phyloP scores from a whole-genome alignment of 2,888 invertebrate genomes.

The Sarcophaga subvicina region DNA sequence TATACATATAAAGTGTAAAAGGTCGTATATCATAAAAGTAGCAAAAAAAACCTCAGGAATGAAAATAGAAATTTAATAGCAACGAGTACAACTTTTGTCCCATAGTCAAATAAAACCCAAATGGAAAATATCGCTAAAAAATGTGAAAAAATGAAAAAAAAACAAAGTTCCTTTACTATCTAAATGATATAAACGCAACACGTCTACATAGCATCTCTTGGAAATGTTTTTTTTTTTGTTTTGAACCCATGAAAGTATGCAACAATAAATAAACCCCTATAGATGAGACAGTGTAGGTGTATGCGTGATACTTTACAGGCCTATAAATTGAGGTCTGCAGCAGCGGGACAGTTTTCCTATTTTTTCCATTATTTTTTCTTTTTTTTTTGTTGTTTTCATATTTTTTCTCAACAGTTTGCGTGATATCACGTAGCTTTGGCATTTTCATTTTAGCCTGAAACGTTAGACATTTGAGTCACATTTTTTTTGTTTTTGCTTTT shows the following conservation, averaged over 20 bases:
- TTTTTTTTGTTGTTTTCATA: not conserved
- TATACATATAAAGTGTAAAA: constrained; percentile 2
- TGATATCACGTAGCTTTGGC: constrained; percentile 47
- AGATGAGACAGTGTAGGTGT: constrained; percentile 2
- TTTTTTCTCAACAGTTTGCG: constrained; percentile 17
- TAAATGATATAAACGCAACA: constrained; percentile 28
- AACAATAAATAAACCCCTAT: constrained; percentile 47
- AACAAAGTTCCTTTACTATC: constrained; percentile 3
- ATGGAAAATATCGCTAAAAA: no score
- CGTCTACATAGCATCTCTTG: constrained; percentile 14
- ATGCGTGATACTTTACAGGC: constrained; percentile 1
- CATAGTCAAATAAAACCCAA: not conserved
- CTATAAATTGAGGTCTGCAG: constrained; percentile 4
- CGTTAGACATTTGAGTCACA: constrained; percentile 14
- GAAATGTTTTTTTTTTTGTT: constrained; percentile 22
- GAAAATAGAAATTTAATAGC: no score
- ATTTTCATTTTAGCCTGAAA: constrained; percentile 48
- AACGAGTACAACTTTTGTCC: constrained; percentile 1
- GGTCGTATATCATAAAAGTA: constrained; percentile 1
- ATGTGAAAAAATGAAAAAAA: not conserved
- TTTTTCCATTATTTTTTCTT: not conserved
- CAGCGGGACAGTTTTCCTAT: constrained; percentile 12
- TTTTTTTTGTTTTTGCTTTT: constrained; percentile 5
- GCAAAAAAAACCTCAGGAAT: not conserved
- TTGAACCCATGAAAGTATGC: constrained; percentile 28